Conservation (phyloP, 2,113 vertebrate species). For the Malurus elegans region DNA sequence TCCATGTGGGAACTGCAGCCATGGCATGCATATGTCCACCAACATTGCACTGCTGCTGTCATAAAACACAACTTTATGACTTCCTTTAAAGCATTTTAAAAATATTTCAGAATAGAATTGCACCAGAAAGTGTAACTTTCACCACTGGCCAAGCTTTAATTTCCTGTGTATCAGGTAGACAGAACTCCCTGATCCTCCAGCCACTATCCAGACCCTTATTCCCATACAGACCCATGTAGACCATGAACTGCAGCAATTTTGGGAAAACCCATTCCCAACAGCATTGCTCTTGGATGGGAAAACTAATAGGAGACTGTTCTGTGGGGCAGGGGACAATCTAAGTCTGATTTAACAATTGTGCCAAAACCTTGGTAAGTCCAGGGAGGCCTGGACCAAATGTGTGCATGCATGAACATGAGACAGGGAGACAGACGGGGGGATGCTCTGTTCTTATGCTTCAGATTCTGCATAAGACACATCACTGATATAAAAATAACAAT, state of each 20-base stretch:
- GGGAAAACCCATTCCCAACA: not conserved
- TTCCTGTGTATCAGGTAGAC: not conserved
- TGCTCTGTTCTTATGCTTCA: not conserved
- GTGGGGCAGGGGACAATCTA: not conserved
- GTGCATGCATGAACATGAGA: not conserved
- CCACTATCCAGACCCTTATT: not conserved
- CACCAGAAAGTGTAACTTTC: not conserved
- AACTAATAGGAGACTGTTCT: not conserved
- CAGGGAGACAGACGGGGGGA: not conserved
- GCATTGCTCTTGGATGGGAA: not conserved
- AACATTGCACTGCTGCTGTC: not conserved
- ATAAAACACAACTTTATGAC: not conserved
- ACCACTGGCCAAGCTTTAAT: not conserved
- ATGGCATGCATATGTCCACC: not conserved
- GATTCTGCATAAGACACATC: not conserved
- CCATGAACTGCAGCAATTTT: not conserved
- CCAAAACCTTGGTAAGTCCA: slow-evolving; percentile 32
- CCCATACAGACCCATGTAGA: not conserved
- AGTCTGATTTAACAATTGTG: not conserved
- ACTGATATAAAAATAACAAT: slow-evolving; percentile 49
- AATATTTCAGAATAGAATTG: not conserved
- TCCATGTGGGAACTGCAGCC: not conserved
- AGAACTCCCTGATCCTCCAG: not conserved
- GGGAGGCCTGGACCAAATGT: not conserved
- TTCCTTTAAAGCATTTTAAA: not conserved